phyloP scores from a whole-genome alignment of 2,113 vertebrate species.

The Lagenorhynchus albirostris region DNA sequence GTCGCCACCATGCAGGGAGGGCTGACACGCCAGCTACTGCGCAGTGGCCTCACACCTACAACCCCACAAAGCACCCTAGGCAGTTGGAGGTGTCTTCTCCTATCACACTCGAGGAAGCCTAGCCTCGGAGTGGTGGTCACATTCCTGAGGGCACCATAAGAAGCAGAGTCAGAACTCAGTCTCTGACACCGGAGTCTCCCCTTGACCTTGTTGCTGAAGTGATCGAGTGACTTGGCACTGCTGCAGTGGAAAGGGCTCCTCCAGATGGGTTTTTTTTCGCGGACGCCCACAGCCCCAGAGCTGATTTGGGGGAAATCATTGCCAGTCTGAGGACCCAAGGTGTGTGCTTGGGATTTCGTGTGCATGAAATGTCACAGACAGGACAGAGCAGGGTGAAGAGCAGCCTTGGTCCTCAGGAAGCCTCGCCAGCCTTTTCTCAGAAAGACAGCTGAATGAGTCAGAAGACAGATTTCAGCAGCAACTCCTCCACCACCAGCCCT shows the following conservation, averaged over 20 bases:
- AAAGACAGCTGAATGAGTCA: background rate
- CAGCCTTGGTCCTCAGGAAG: background rate
- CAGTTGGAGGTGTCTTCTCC: background rate
- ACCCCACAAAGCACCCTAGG: background rate
- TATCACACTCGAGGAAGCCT: background rate
- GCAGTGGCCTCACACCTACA: rapidly evolving
- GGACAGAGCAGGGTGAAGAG: background rate
- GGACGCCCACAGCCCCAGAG: no score
- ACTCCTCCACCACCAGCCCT: background rate
- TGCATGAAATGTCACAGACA: background rate
- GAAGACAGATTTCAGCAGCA: background rate
- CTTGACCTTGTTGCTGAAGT: background rate
- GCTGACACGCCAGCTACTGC: rapidly evolving
- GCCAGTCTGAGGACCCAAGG: background rate
- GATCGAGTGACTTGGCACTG: background rate
- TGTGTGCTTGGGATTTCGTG: background rate
- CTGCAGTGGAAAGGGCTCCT: background rate
- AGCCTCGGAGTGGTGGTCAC: background rate
- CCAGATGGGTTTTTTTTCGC: background rate
- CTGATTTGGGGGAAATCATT: background rate
- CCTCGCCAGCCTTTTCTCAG: background rate
- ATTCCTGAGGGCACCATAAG: background rate
- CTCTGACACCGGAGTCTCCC: background rate
- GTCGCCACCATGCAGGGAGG: background rate
- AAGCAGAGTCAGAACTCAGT: background rate